Percentiles rank a stretch among this genome's conserved stretches.
phyloP scores from a whole-genome alignment of 2,888 invertebrate species.

The Molorchus minor region DNA sequence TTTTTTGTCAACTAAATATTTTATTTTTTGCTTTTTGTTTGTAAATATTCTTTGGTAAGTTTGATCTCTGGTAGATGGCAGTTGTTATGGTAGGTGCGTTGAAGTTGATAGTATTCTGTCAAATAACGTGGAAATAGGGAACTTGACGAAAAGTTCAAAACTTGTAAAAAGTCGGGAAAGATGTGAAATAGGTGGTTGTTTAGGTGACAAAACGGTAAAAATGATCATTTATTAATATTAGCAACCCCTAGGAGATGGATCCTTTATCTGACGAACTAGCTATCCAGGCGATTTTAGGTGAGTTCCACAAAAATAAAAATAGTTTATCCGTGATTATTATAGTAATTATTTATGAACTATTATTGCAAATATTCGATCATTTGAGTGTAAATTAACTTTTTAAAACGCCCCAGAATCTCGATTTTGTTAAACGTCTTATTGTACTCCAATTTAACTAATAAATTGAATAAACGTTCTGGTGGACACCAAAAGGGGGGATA shows the following conservation, averaged over 20 bases:
- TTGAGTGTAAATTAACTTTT: neutral
- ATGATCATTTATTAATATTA: conserved; percentile 43
- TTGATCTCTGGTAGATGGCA: conserved; percentile 13
- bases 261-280: conserved; percentile 56
- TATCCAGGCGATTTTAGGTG: conserved; percentile 58
- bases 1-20: no score
- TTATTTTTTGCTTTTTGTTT: no score
- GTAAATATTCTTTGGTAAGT: no score
- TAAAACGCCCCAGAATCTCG: conserved; percentile 2
- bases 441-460: conserved; percentile 37
- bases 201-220: conserved; percentile 33
- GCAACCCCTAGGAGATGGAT: conserved; percentile 53
- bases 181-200: conserved; percentile 42
- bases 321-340: conserved; percentile 20
- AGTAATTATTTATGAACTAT: conserved; percentile 8
- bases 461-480: conserved; percentile 41
- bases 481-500: conserved; percentile 34
- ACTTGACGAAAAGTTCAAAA: conserved; percentile 47
- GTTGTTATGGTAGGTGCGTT: neutral
- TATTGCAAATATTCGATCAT: conserved; percentile 1
- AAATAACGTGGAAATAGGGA: conserved; percentile 51
- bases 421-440: conserved; percentile 26
- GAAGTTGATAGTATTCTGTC: conserved; percentile 41
- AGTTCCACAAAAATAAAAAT: conserved; percentile 38
- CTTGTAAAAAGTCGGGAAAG: conserved; percentile 41